A percentile compares a stretch with the other conserved stretches of the same genome.
phyloP scores from a whole-genome alignment of 2,888 invertebrate species.

The Drosophila yooni region DNA sequence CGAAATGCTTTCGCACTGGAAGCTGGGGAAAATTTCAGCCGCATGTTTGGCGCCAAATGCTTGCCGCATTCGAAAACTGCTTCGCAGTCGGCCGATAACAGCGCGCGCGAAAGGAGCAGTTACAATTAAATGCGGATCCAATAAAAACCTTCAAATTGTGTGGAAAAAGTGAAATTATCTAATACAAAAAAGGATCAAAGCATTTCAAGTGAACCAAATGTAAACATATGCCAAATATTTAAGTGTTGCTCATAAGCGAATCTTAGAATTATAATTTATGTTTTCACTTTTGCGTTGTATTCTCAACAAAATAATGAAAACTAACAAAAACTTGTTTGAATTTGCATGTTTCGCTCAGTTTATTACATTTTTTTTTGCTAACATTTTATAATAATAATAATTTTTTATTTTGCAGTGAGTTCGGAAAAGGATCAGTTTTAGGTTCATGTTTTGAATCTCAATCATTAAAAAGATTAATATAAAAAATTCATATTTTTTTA shows the following conservation, averaged over 20 bases:
- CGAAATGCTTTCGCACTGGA: constrained; percentile 48
- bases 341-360: neutral
- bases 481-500: accelerated
- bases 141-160: neutral
- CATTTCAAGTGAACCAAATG: neutral
- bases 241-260: neutral
- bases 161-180: neutral
- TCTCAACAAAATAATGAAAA: neutral
- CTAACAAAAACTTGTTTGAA: neutral
- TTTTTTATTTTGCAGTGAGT: neutral
- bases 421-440: neutral
- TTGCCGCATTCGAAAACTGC: constrained; percentile 11
- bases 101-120: constrained; percentile 54
- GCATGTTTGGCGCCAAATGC: constrained; percentile 69
- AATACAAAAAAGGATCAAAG: neutral
- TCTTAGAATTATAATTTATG: neutral
- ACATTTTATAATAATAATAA: neutral
- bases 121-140: constrained; percentile 21
- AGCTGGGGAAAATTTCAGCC: constrained; percentile 56
- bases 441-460: neutral
- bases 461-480: neutral
- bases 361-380: neutral
- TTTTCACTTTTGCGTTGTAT: neutral
- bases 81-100: constrained; percentile 52
- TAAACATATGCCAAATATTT: neutral